Conservation (phyloP, 2,797 vertebrate genomes). For the Myotis daubentonii region DNA sequence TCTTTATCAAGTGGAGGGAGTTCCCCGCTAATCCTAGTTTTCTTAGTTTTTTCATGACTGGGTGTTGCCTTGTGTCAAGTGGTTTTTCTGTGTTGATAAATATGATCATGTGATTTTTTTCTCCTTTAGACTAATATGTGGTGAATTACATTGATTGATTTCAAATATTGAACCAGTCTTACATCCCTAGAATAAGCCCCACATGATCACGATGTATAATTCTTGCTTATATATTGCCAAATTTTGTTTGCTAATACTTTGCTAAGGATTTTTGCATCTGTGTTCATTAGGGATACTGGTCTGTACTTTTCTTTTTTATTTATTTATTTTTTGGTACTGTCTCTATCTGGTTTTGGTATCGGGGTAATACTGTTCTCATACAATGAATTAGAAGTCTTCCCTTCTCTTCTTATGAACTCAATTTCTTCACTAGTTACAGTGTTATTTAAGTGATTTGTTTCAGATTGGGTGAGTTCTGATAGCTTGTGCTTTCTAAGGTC, state of each 20-base stretch:
- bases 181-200: background rate
- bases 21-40: background rate
- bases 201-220: background rate
- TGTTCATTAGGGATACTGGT: background rate
- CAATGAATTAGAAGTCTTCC: constrained; percentile 11
- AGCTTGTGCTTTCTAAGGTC: background rate
- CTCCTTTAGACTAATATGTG: background rate
- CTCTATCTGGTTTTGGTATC: background rate
- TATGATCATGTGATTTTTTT: background rate
- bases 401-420: background rate
- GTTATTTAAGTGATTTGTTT: background rate
- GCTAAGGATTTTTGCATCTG: background rate
- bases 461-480: background rate
- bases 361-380: background rate
- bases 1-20: background rate
- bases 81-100: background rate
- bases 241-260: background rate
- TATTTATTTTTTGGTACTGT: background rate
- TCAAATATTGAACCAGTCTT: background rate
- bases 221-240: background rate
- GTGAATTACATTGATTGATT: background rate
- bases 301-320: background rate
- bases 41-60: background rate
- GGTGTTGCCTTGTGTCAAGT: background rate
- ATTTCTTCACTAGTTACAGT: background rate